Evolutionary conservation across 2,888 invertebrate species (phyloP), one percentile per base, ranked within the genome.

Genomic region (Phaonia tiefii): DNA sequence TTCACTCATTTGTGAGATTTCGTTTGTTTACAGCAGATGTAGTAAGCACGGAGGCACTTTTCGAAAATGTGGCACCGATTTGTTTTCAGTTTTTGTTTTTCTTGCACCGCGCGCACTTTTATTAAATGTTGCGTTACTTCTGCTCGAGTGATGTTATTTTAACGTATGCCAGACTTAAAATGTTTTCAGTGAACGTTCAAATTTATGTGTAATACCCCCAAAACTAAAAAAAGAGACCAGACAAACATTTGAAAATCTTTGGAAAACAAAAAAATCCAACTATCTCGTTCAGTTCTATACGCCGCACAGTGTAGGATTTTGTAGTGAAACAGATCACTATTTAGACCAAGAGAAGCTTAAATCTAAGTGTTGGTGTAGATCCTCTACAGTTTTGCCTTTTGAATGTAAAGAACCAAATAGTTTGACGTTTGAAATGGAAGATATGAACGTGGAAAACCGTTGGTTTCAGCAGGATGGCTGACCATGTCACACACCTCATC

Each of bases 101-200:
- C 39, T 60, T 60, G 60, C 63, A 42, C 56, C 26, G 56, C 42
- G 63, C 63, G 63, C 63, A 63, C 63, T 63, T 31, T 63, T 63
- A 63, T 63, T 63, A 65, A 81, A 75, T 75, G 75, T 78, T 81
- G 81, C 81, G 81, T 81, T 81, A 72, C 67, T 78, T 78, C 69
- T 73, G 65, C 78, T 51, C 75, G 72, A 42, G 78, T 81, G 81
- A 81, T 81, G 81, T 81, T 81, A 78, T 81, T 72, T 72, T 72
- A 81, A 75, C 78, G 81, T 81, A 75, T 81, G 81, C 81, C 78
- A 81, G 78, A 81, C 81, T 81, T 78, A 72, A 78, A 81, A 75
- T 81, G 81, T 75, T 81, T 78, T 63, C 58, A 49, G 81, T 78
- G 81, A 81, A 81, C 81, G 81, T 81, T 81, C 63, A 81, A 78